Conservation (phyloP, 1,140 invertebrate species). For the Megathymus violae region DNA sequence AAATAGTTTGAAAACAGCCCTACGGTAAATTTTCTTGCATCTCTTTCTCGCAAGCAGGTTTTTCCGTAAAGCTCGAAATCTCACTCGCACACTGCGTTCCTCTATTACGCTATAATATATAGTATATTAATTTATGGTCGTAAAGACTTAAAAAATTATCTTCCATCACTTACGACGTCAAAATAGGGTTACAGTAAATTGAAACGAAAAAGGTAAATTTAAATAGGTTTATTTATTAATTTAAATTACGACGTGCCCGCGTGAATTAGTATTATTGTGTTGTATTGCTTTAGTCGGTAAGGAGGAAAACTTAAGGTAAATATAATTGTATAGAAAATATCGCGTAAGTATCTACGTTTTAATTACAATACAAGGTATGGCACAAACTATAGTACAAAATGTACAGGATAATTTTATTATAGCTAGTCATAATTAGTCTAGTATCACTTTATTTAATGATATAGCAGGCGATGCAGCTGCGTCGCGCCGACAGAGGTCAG, state of each 20-base stretch:
- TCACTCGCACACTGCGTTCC: too few species aligned
- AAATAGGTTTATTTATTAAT: slow-evolving; percentile 54
- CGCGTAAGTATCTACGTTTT: slow-evolving; percentile 63
- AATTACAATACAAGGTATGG: slow-evolving; percentile 73
- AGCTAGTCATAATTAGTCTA: slow-evolving; percentile 70
- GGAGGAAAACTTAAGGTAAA: slow-evolving; percentile 60
- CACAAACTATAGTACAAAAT: slow-evolving; percentile 82
- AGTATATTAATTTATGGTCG: too few species aligned
- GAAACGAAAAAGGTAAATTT: slow-evolving; percentile 27
- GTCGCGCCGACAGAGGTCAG: slow-evolving; percentile 51
- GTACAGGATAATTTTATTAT: slow-evolving; percentile 78
- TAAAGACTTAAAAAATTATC: too few species aligned
- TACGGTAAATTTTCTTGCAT: too few species aligned
- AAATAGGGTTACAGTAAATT: too few species aligned
- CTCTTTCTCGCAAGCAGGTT: too few species aligned
- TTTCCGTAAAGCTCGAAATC: too few species aligned
- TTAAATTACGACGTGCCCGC: slow-evolving; percentile 74
- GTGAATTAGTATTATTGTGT: slow-evolving; percentile 77
- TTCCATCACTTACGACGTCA: too few species aligned
- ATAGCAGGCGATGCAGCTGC: slow-evolving; percentile 67
- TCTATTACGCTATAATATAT: too few species aligned
- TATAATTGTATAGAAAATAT: slow-evolving; percentile 74
- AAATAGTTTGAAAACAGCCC: too few species aligned
- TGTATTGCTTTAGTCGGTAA: slow-evolving; percentile 73
- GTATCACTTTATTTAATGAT: slow-evolving; percentile 82